Evolutionary conservation across 23 tunicate species (phyloP), one percentile per base, ranked within the genome.

Genomic region (Trididemnum clinides): DNA sequence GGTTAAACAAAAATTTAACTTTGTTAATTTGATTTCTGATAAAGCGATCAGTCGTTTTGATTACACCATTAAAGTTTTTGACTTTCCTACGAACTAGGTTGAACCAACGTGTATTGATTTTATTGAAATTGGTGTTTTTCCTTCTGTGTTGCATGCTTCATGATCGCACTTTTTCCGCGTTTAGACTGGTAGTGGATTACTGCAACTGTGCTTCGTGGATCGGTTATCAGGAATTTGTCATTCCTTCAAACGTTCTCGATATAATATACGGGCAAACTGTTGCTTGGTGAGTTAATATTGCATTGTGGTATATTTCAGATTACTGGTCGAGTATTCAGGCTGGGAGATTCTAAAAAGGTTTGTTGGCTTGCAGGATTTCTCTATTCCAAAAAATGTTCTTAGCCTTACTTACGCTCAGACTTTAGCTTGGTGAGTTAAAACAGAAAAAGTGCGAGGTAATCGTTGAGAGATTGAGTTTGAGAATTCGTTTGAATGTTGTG

Each of bases 361-460:
- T 59, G 37, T 66, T 20, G 89, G 89, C 0, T 83, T 38, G 21
- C 98, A 93, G 72, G 98, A 88, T 58, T 93, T 93, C 51, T 76
- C 86, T 19, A 85, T 93, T 50, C 93, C 93, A 4, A 34, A 30
- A 34, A 93, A 93, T 34, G 98, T 93, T 7, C 93, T 93, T 31
- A 88, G 85, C 35, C 59, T 89, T 19, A 92, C 90, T 21, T 94
- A 94, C 29, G 85, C 98, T 15, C 98, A 94, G 51, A 94, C 98
- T 7, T 58, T 94, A 3, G 63, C 81, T 64, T 94, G 98, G 98
- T 94, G 58, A 94, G 98, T 78, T 62, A 4, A 70, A 6, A 7
- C 54, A 44, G 54, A 7, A n/a, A n/a, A n/a, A n/a, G n/a, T n/a
- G n/a, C n/a, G n/a, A n/a, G n/a, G n/a, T n/a, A n/a, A n/a, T n/a